Base-by-base conservation (phyloP, 2,797 vertebrate genomes). In the Chaunax sp. region DNA sequence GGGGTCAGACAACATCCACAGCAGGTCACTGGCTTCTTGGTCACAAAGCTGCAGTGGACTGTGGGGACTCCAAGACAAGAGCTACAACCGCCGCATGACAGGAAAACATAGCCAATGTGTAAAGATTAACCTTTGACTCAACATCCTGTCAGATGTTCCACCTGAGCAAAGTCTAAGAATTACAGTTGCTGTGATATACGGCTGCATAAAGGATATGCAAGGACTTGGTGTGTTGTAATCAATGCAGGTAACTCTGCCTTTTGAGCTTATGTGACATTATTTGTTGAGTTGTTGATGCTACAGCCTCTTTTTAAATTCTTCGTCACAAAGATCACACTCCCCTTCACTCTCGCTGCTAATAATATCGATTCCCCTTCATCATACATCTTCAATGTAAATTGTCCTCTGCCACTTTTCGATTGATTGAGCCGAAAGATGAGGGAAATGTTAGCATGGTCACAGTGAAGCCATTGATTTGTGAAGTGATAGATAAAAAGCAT, bases 401-500 rank as follows among this genome's bases (percentile, higher is more conserved):
- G 77, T 74, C 61, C 47, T 46, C 64, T 51, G 78, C 9, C 69
- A 75, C 84, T 84, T 82, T 69, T 71, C 64, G 41, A 90, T 90
- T 83, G 87, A 85, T 78, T 33, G 40, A 56, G 68, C 62, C 26
- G 50, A 59, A 84, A 66, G 73, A 82, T 75, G 84, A 82, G 82
- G 77, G 81, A 86, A 88, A 81, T 81, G 88, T 86, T 80, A 82
- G 82, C 77, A 64, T 47, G 38, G 83, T 65, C 85, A 89, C 85
- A 73, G 78, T 65, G 63, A 78, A 58, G 77, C 73, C 88, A 92
- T 91, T 81, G 90, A 93, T 92, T 85, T 64, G 72, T 73, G 66
- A 81, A 84, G 75, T 83, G 87, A 89, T 80, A 84, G 80, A 87
- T 87, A 87, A 87, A 85, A 88, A 60, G 77, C 74, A 75, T 92